Base-by-base conservation (phyloP, 1,140 invertebrate species). In the Caenorhabditis brenneri region DNA sequence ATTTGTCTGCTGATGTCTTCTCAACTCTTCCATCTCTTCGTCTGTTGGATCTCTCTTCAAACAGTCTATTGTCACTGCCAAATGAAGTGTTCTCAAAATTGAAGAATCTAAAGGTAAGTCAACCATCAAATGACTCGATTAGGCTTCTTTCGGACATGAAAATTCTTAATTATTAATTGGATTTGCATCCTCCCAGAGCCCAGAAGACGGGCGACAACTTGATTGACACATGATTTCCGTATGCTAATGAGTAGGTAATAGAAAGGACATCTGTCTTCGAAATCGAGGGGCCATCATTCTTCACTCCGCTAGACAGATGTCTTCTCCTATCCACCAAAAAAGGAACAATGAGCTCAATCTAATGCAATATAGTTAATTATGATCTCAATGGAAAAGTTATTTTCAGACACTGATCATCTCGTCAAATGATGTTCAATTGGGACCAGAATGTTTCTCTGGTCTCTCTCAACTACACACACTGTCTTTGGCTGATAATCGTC, bases 1-100 rank as follows among this genome's bases (percentile, higher is more conserved):
- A 49, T 55, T 58, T 83, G 16, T 65, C 82, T 16, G n/a, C 74
- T 15, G 82, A 83, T 42, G 82, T 82, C 16, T 80, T 84, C 29
- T 31, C 29, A 12, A 24, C 82, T 6, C 81, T 80, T 16, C 49
- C 84, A n/a, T 0, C 19, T 65, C 81, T 80, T 15, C 60, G 48
- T 12, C 22, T 58, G 16, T 33, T 84, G 9, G 80, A 80, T 74
- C 49, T 85, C 12, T 55, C 79, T 36, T 42, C 36, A 22, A 82
- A 82, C 60, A 42, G 60, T 31, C 46, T 82, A 1, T 27, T 82
- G 22, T 82, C 60, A 31, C 46, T 82, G 22, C 81, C 81, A n/a
- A 82, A 82, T 60, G 60, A 82, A 22, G 51, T 82, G 15, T 82
- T 82, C 81, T 60, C 55, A 10, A 46, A 48, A 16, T 58, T 82